Percentiles rank a stretch among this genome's conserved stretches.
Conservation (phyloP, 2,797 vertebrate species). For the Orientallactaga sibirica region DNA sequence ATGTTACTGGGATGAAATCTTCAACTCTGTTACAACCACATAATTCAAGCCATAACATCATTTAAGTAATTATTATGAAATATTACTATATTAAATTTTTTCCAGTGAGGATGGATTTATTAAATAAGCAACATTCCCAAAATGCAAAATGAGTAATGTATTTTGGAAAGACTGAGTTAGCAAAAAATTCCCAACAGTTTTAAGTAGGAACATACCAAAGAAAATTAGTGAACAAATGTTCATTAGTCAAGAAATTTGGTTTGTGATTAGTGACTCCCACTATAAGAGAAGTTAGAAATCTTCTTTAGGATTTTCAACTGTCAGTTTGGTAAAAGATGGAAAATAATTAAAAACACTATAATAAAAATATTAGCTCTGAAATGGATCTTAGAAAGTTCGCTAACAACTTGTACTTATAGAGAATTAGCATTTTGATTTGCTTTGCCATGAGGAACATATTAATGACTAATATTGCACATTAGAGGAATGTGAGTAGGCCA, state of each 20-base stretch:
- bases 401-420: conserved; percentile 1
- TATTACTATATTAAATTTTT: conserved; percentile 26
- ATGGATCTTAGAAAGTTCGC: neutral
- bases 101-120: neutral
- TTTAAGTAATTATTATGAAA: neutral
- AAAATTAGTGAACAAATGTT: conserved; percentile 25
- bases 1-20: neutral
- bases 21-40: neutral
- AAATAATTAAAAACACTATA: neutral
- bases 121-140: neutral
- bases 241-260: conserved; percentile 13
- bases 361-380: conserved; percentile 8
- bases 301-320: conserved; percentile 11
- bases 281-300: neutral
- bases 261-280: neutral
- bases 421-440: neutral
- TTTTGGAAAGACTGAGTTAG: neutral
- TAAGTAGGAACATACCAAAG: neutral
- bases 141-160: conserved; percentile 15
- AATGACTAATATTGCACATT: neutral
- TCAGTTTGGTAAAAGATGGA: conserved; percentile 6
- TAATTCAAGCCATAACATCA: neutral
- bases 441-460: neutral
- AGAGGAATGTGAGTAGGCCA: neutral
- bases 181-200: neutral